phyloP scores from a whole-genome alignment of 1,140 invertebrate genomes.

The Drosophila pandora region DNA sequence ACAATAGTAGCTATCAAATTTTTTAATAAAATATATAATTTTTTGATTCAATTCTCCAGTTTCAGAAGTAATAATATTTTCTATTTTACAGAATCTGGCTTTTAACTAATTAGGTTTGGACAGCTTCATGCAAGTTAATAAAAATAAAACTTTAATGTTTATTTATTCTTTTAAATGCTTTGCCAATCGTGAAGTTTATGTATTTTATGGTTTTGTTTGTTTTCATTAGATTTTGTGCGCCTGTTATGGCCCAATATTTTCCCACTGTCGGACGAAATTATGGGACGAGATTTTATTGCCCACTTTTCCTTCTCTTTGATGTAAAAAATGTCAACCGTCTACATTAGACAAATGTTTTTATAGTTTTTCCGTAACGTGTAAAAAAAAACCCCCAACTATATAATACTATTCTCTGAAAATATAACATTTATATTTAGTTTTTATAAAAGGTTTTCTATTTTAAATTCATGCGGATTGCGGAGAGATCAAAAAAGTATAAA shows the following conservation, averaged over 20 bases:
- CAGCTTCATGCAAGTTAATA: neutral
- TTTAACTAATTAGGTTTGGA: constrained; percentile 54
- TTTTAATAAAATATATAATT: too few relatives aligned
- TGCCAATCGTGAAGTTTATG: constrained; percentile 63
- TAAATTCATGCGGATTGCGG: constrained; percentile 9
- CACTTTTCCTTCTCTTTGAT: neutral
- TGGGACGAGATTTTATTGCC: constrained; percentile 40
- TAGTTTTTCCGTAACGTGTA: constrained; percentile 10
- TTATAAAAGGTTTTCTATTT: constrained; percentile 8
- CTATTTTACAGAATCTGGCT: constrained; percentile 30
- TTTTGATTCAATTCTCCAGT: neutral
- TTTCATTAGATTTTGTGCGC: constrained; percentile 65
- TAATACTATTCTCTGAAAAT: constrained; percentile 20
- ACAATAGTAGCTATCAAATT: too few relatives aligned
- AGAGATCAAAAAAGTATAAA: neutral
- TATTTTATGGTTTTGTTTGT: constrained; percentile 78
- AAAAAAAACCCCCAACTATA: constrained; percentile 13
- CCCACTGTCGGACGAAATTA: constrained; percentile 24
- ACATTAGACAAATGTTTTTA: constrained; percentile 31
- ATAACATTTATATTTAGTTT: constrained; percentile 18
- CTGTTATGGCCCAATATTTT: constrained; percentile 65
- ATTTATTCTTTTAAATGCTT: constrained; percentile 58
- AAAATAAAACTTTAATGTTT: constrained; percentile 66
- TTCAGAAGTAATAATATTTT: neutral
- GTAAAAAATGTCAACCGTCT: constrained; percentile 30